A percentile compares a stretch with the other conserved stretches of the same genome.
These are phyloP conservation scores for Cordilura impudica DNA, from an alignment of 2,888 invertebrate species.

Conservation along the genomic window DNA sequence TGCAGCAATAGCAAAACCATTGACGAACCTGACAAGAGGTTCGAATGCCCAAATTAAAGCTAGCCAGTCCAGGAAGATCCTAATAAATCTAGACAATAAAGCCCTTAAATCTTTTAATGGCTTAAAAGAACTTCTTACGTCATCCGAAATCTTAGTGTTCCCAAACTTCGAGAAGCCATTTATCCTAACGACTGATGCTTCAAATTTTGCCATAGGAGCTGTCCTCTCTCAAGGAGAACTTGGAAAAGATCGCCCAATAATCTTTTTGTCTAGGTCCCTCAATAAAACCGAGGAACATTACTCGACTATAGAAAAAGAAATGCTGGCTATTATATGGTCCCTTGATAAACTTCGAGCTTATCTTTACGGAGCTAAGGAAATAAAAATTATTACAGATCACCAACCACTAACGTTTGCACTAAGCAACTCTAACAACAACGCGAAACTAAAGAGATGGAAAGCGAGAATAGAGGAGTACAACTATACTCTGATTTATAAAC, in stretches of 20 bases:
- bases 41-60: no score
- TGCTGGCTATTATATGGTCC: no score
- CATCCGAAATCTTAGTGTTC: conserved; percentile 51
- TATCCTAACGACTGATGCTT: conserved; percentile 61
- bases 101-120: no score
- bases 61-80: conserved; percentile 52
- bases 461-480: conserved; percentile 59
- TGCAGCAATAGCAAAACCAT: no score
- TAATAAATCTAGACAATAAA: conserved; percentile 39
- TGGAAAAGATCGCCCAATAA: conserved; percentile 22
- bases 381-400: conserved; percentile 35
- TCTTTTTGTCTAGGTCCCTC: conserved; percentile 29
- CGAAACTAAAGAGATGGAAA: conserved; percentile 48
- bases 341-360: conserved; percentile 30
- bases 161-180: conserved; percentile 55
- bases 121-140: no score
- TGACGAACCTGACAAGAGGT: conserved; percentile 58
- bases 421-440: conserved; percentile 25
- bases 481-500: conserved; percentile 49
- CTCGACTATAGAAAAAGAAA: conserved; percentile 41
- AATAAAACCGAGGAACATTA: no score
- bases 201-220: conserved; percentile 51
- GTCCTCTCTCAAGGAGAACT: no score
- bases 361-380: no score
- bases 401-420: conserved; percentile 33